These are phyloP conservation scores for Campoplex capitator DNA, from an alignment of 2,888 invertebrate species.

Conservation along the genomic window DNA sequence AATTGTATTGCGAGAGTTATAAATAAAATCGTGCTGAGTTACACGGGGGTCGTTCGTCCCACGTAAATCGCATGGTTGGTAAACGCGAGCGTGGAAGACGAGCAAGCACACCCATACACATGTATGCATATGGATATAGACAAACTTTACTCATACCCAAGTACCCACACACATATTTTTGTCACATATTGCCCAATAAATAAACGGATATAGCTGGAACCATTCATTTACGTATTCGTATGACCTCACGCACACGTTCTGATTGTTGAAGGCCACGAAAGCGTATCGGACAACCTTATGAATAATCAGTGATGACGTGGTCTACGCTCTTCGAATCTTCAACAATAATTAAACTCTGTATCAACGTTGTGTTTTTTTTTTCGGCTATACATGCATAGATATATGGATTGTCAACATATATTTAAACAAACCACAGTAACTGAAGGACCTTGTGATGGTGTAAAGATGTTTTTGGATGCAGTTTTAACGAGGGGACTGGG, in stretches of 20 bases:
- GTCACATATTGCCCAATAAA: background rate
- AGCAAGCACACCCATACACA: background rate
- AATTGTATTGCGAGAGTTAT: conserved; percentile 60
- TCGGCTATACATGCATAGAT: background rate
- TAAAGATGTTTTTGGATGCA: no score
- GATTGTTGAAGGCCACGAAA: background rate
- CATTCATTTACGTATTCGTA: background rate
- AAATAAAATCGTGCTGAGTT: conserved; percentile 53
- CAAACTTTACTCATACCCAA: background rate
- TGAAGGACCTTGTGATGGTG: no score
- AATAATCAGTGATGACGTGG: background rate
- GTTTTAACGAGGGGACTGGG: no score
- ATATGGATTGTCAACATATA: no score
- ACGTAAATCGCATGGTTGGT: conserved; percentile 27
- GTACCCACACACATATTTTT: background rate
- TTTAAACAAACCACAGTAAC: no score
- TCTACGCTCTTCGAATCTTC: background rate
- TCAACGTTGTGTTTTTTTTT: background rate
- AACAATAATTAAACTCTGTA: background rate
- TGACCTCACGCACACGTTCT: background rate
- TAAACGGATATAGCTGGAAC: background rate
- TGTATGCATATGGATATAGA: no score
- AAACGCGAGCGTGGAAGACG: conserved; percentile 13
- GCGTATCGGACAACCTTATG: background rate
- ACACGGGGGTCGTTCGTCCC: conserved; percentile 24